Evolutionary conservation across 1,140 invertebrate species (phyloP).

Genomic region (Rhagoletis zephyria): DNA sequence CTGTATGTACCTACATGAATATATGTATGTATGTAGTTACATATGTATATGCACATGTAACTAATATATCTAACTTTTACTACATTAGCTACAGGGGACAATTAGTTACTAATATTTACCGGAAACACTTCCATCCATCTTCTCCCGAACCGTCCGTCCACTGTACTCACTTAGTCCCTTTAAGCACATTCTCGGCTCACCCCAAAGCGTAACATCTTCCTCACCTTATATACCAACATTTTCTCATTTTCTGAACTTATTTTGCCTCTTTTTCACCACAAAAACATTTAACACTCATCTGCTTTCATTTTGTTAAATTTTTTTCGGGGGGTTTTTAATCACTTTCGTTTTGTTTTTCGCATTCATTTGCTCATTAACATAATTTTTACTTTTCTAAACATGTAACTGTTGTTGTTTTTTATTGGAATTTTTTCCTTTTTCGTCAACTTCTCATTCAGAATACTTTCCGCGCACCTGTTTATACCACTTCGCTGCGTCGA

Average conservation of each 20-base stretch:
- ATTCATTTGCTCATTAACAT: slow-evolving; percentile 55
- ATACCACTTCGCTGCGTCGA: slow-evolving; percentile 86
- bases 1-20: too few relatives aligned
- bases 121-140: too few relatives aligned
- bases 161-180: too few relatives aligned
- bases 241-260: background rate
- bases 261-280: background rate
- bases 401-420: slow-evolving; percentile 61
- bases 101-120: too few relatives aligned
- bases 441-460: slow-evolving; percentile 76
- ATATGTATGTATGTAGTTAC: too few relatives aligned
- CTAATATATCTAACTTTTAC: too few relatives aligned
- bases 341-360: background rate
- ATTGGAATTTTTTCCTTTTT: slow-evolving; percentile 52
- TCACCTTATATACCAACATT: background rate
- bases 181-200: too few relatives aligned
- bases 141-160: too few relatives aligned
- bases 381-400: slow-evolving; percentile 54
- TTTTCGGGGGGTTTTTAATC: background rate
- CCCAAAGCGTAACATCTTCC: background rate
- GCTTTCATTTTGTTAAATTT: background rate
- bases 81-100: too few relatives aligned
- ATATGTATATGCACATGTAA: too few relatives aligned
- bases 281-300: background rate
- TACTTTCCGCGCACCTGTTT: slow-evolving; percentile 88